A percentile compares a stretch with the other conserved stretches of the same genome.
These are phyloP conservation scores for Clusia tigrina DNA, from an alignment of 2,888 invertebrate species.

Conservation along the genomic window DNA sequence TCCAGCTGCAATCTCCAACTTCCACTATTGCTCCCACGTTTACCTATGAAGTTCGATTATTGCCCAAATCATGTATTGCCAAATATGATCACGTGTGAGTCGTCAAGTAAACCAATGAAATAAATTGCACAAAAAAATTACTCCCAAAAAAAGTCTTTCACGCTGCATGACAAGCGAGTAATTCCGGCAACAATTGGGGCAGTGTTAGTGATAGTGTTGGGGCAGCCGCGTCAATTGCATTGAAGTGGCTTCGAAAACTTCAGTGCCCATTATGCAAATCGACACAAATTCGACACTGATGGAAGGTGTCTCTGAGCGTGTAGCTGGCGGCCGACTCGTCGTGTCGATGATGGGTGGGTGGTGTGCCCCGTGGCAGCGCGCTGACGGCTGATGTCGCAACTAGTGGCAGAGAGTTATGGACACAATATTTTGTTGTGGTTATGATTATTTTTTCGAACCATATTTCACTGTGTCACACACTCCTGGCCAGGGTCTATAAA, in stretches of 20 bases:
- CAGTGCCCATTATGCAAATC: constrained; percentile 3
- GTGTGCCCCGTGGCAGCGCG: neutral
- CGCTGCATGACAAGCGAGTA: neutral
- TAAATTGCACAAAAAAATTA: neutral
- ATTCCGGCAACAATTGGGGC: neutral
- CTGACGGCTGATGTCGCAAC: neutral
- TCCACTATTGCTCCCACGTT: no score
- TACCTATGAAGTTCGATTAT: no score
- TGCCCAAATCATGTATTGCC: no score
- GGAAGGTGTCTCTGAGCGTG: constrained; percentile 4
- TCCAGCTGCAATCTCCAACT: no score
- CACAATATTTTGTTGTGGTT: neutral
- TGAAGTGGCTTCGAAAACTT: no score
- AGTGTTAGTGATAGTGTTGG: no score
- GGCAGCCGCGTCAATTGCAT: neutral
- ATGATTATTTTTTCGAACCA: neutral
- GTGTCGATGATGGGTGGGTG: neutral
- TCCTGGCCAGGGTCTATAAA: neutral
- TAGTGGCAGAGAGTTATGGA: constrained; percentile 1
- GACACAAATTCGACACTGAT: constrained; percentile 4
- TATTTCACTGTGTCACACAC: no score
- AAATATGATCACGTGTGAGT: no score
- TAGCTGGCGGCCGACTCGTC: neutral
- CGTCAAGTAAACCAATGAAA: neutral
- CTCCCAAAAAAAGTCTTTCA: neutral